Evolutionary conservation across 2,797 vertebrate genomes (phyloP).

Genomic region (Euphonia xanthogaster): DNA sequence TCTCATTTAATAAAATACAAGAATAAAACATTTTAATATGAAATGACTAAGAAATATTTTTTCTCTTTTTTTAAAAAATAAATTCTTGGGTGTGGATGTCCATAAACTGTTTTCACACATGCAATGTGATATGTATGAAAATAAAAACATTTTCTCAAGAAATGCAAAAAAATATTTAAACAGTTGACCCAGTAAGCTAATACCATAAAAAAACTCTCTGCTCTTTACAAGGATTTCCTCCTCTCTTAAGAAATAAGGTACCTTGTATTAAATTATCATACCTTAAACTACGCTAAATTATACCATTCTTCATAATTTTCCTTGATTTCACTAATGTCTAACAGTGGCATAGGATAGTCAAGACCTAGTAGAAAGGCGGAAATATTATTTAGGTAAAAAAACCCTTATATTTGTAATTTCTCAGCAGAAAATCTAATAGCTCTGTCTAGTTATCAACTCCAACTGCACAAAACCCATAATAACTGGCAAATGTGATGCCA

Average conservation of each 20-base stretch:
- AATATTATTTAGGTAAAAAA: background rate
- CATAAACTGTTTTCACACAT: background rate
- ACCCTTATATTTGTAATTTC: background rate
- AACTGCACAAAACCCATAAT: background rate
- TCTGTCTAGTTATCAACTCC: background rate
- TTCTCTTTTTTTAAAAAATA: background rate
- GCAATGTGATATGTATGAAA: background rate
- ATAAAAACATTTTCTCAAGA: background rate
- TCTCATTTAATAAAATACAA: background rate
- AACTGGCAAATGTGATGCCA: background rate
- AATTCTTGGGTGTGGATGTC: background rate
- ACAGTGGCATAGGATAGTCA: background rate
- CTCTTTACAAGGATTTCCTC: background rate
- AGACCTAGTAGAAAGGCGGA: background rate
- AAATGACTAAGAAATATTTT: fast-evolving
- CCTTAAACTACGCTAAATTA: background rate
- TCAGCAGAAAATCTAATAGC: background rate
- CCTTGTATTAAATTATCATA: background rate
- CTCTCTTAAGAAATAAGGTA: background rate
- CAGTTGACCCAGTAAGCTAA: background rate
- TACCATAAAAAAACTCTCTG: background rate
- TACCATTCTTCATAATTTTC: background rate
- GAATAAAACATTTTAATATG: background rate
- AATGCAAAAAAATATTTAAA: background rate
- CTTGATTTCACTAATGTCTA: background rate